Conservation (phyloP, 2,888 invertebrate species). For the Ditula angustiorana region DNA sequence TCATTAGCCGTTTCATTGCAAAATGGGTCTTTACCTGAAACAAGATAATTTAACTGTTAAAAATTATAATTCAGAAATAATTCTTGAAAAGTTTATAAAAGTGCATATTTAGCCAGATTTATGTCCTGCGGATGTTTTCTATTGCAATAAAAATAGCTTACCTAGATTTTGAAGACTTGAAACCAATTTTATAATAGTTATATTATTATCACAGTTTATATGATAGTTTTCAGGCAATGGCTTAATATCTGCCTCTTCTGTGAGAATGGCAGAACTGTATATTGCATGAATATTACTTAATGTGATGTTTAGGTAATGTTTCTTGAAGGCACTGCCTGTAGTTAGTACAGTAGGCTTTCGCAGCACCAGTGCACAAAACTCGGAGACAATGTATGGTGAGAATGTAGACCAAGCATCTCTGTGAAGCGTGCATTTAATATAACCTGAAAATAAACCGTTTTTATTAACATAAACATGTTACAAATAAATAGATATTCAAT, state of each 20-base stretch:
- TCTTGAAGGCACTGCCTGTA: slow-evolving; percentile 76
- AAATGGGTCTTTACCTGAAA: slow-evolving; percentile 59
- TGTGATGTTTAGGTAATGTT: slow-evolving; percentile 78
- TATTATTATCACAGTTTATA: slow-evolving; percentile 61
- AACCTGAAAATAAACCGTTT: slow-evolving; percentile 59
- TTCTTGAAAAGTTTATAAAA: neutral
- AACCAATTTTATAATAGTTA: slow-evolving; percentile 67
- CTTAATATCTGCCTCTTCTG: slow-evolving; percentile 53
- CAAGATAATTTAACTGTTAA: slow-evolving; percentile 39
- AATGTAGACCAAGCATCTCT: slow-evolving; percentile 80
- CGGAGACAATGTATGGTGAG: slow-evolving; percentile 72
- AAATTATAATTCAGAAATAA: neutral
- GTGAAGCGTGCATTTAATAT: slow-evolving; percentile 77
- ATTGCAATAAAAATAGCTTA: slow-evolving; percentile 44
- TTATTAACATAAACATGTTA: neutral
- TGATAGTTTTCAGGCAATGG: slow-evolving; percentile 63
- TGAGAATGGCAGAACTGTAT: slow-evolving; percentile 67
- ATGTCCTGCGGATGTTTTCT: neutral
- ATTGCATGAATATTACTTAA: slow-evolving; percentile 73
- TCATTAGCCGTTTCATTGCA: slow-evolving; percentile 48
- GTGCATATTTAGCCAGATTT: neutral
- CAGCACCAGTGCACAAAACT: slow-evolving; percentile 71
- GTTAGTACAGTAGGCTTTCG: slow-evolving; percentile 77
- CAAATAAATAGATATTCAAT: too few relatives aligned
- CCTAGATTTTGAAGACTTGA: slow-evolving; percentile 56